Percentiles rank a stretch among this genome's conserved stretches.
Evolutionary conservation across 2,797 vertebrate genomes (phyloP).

Genomic region (Betta splendens): DNA sequence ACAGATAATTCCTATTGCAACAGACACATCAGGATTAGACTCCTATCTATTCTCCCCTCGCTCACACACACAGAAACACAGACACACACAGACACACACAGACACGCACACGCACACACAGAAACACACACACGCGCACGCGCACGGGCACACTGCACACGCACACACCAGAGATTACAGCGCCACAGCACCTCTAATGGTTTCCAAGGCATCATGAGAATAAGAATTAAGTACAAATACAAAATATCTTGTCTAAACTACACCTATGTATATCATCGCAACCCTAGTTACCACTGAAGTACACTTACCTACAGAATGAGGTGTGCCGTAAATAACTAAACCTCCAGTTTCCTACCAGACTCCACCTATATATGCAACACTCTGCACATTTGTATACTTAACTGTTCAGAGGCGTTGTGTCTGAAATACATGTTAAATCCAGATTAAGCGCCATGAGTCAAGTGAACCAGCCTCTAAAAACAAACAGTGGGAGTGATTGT

Average conservation of each 20-base stretch:
- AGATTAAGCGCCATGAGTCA: constrained; percentile 36
- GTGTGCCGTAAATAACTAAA: no score
- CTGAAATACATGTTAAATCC: constrained; percentile 22
- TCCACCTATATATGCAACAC: constrained; percentile 8
- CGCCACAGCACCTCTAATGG: constrained; percentile 39
- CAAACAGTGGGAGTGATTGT: constrained; percentile 3
- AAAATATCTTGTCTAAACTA: no score
- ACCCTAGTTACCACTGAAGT: neutral
- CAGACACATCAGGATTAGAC: constrained; percentile 69
- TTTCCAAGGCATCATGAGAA: constrained; percentile 54
- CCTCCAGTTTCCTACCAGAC: neutral
- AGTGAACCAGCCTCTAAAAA: constrained; percentile 38
- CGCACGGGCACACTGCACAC: constrained; percentile 24
- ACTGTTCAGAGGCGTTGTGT: constrained; percentile 35
- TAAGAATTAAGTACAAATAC: constrained; percentile 13
- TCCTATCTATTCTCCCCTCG: neutral
- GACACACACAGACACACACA: no score
- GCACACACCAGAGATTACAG: constrained; percentile 57
- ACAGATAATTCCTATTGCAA: constrained; percentile 49
- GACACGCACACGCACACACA: no score
- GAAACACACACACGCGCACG: constrained; percentile 4
- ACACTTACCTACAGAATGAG: no score
- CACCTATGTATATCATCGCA: no score
- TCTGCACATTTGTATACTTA: constrained; percentile 16
- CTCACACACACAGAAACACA: no score